Conservation (phyloP, 2,888 invertebrate genomes). For the Nowickia ferox region DNA sequence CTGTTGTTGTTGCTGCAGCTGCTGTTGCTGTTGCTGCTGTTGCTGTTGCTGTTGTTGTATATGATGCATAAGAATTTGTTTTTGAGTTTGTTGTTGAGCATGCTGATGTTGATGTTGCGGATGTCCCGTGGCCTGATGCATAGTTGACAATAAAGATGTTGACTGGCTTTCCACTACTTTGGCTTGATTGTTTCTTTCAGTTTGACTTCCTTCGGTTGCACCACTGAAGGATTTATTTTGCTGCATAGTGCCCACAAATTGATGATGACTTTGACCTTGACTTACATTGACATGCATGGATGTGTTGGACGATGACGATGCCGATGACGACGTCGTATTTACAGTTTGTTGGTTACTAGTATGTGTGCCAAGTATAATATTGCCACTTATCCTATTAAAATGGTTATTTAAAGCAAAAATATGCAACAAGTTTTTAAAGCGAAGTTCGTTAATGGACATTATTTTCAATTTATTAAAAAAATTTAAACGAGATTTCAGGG, state of each 20-base stretch:
- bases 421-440: background rate
- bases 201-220: conserved; percentile 32
- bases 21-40: conserved; percentile 35
- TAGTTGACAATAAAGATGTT: conserved; percentile 24
- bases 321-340: conserved; percentile 15
- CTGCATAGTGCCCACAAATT: conserved; percentile 51
- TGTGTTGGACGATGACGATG: conserved; percentile 10
- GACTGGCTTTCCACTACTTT: conserved; percentile 54
- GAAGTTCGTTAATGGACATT: background rate
- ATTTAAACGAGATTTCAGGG: too few relatives aligned
- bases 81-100: conserved; percentile 38
- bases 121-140: conserved; percentile 32
- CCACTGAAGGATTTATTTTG: conserved; percentile 51
- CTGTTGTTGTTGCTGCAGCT: conserved; percentile 49
- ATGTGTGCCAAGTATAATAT: conserved; percentile 40
- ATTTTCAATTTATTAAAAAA: too few relatives aligned
- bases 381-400: conserved; percentile 41
- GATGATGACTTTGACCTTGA: conserved; percentile 57
- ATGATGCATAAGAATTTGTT: conserved; percentile 59
- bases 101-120: conserved; percentile 31
- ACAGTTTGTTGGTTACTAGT: conserved; percentile 33
- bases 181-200: conserved; percentile 60
- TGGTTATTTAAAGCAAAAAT: background rate
- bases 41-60: conserved; percentile 52
- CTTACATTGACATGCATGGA: conserved; percentile 23